A percentile compares a stretch with the other conserved stretches of the same genome.
Conservation (phyloP, 2,888 invertebrate species). For the Arrhopalites spinosus region DNA sequence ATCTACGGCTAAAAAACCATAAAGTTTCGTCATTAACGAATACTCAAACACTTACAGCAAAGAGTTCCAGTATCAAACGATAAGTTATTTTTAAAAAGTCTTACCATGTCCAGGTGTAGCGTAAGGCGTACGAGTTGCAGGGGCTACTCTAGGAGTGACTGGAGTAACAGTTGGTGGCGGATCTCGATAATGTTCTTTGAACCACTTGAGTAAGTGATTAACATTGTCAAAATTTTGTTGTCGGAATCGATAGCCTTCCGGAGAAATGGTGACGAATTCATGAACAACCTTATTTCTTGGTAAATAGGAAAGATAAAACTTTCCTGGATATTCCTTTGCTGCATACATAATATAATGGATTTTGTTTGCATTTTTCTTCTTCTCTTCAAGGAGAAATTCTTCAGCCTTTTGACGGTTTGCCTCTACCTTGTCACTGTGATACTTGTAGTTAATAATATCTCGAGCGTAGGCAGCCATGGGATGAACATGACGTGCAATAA, state of each 20-base stretch:
- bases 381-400: slow-evolving; percentile 84
- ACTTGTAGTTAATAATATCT: slow-evolving; percentile 89
- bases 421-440: slow-evolving; percentile 77
- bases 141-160: slow-evolving; percentile 46
- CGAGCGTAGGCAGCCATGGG: slow-evolving; percentile 95
- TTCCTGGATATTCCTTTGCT: slow-evolving; percentile 82
- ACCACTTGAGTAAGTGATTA: slow-evolving; percentile 85
- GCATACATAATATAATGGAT: slow-evolving; percentile 88
- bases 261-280: slow-evolving; percentile 88
- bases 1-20: slow-evolving; percentile 35
- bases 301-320: slow-evolving; percentile 91
- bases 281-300: slow-evolving; percentile 83
- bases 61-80: no score
- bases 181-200: slow-evolving; percentile 88
- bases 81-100: no score
- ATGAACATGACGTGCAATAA: slow-evolving; percentile 92
- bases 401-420: slow-evolving; percentile 87
- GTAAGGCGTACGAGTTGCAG: slow-evolving; percentile 51
- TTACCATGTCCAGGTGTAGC: slow-evolving; percentile 41
- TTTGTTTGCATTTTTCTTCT: slow-evolving; percentile 81
- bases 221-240: slow-evolving; percentile 85
- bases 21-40: background rate
- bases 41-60: no score
- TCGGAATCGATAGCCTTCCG: slow-evolving; percentile 91
- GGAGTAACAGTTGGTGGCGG: slow-evolving; percentile 44